Evolutionary conservation across 1,140 invertebrate genomes (phyloP), one percentile per base, ranked within the genome.

Genomic region (Catajapyx aquilonaris): DNA sequence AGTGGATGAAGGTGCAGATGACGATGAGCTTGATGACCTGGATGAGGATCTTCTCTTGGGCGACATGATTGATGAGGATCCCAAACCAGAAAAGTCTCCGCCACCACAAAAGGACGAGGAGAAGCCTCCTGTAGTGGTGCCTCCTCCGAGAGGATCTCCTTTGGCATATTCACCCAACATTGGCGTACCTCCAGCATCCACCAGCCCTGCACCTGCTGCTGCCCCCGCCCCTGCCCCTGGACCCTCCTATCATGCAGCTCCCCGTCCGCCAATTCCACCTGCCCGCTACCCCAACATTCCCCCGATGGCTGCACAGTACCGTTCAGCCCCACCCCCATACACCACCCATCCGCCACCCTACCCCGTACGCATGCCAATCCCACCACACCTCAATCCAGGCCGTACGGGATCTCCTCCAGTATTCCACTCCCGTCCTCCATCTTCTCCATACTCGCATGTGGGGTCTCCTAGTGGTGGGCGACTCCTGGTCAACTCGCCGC

Each of bases 111-210:
- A n/a, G n/a, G n/a, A n/a, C n/a, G n/a, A n/a, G n/a, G n/a, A n/a
- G n/a, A n/a, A 65, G 41, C 62, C 64, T 46, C 57, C 62, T 2
- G 52, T 68, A 56, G 65, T 68, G 39, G 64, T 64, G 0, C 64
- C 63, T 3, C 64, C 65, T 0, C 63, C 63, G 1, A 62, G 62
- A 4, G 63, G 62, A 10, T 62, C 62, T 15, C 58, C 61, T 0
- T 64, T 66, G 17, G 52, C 56, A 2, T 59, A 62, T 11, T 48
- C 38, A 58, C 44, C 39, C 46, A 54, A 7, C n/a, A n/a, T n/a
- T n/a, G n/a, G n/a, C n/a, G n/a, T n/a, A n/a, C n/a, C n/a, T n/a
- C n/a, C n/a, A n/a, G n/a, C n/a, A n/a, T n/a, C 54, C 60, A 30
- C 50, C 55, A 4, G 59, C 53, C 30, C 57, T 55, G 17, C 59